Conservation (phyloP, 2,888 invertebrate species). For the Drosophila mettleri region DNA sequence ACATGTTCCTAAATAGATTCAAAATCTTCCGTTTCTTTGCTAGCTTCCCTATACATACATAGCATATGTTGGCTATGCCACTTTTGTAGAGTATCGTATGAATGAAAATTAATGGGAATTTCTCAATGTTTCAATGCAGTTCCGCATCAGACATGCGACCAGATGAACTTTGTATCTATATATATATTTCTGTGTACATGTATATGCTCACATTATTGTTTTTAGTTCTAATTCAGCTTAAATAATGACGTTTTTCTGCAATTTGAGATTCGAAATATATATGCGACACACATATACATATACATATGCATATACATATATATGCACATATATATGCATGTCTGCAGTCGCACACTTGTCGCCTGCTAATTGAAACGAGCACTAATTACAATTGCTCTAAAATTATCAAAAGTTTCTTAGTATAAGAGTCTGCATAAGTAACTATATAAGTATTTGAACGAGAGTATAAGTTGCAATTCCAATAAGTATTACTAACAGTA, state of each 20-base stretch:
- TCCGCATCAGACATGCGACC: conserved; percentile 2
- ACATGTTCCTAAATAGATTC: not conserved
- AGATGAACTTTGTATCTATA: not conserved
- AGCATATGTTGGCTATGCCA: not conserved
- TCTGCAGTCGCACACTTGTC: not conserved
- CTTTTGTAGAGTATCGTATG: conserved; percentile 2
- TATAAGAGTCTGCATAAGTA: not conserved
- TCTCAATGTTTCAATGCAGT: conserved; percentile 24
- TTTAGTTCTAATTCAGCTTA: conserved; percentile 15
- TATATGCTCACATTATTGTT: not conserved
- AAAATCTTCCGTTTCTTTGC: not conserved
- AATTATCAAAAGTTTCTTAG: not conserved
- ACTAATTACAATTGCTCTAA: not conserved
- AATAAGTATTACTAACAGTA: not conserved
- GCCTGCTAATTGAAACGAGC: conserved; percentile 3
- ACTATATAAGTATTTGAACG: no score
- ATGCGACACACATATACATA: not conserved
- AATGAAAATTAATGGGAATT: conserved; percentile 27
- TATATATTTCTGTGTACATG: not conserved
- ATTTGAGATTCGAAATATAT: conserved; percentile 1
- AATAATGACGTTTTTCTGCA: conserved; percentile 7
- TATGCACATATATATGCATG: not conserved
- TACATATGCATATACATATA: not conserved
- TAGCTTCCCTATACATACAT: not conserved
- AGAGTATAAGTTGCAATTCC: no score